These are phyloP conservation scores for Tortrix viridana DNA, from an alignment of 2,888 invertebrate genomes.

Conservation along the genomic window DNA sequence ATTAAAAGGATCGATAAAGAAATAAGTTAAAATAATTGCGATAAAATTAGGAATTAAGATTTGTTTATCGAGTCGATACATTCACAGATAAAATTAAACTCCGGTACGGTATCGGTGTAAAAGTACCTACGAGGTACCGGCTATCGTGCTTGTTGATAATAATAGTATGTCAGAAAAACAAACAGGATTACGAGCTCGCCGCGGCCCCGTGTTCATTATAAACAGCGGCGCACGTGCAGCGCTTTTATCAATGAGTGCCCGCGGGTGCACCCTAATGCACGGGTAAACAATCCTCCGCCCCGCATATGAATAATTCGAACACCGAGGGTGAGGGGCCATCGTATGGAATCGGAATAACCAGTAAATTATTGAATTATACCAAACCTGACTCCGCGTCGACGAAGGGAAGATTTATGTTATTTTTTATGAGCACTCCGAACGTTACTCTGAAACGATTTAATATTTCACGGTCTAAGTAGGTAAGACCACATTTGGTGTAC, in stretches of 20 bases:
- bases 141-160: constrained; percentile 26
- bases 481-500: constrained; percentile 28
- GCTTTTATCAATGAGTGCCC: constrained; percentile 71
- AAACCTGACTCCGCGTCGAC: constrained; percentile 55
- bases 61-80: constrained; percentile 34
- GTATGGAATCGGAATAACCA: constrained; percentile 73
- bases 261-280: constrained; percentile 60
- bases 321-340: constrained; percentile 59
- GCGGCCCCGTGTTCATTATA: constrained; percentile 62
- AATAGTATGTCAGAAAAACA: constrained; percentile 50
- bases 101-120: constrained; percentile 20
- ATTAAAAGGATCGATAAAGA: constrained; percentile 25
- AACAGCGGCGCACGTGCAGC: constrained; percentile 75
- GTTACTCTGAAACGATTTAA: constrained; percentile 33
- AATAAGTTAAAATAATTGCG: constrained; percentile 18
- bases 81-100: constrained; percentile 38
- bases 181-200: constrained; percentile 57
- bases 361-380: constrained; percentile 80
- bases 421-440: constrained; percentile 33
- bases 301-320: constrained; percentile 78
- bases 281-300: constrained; percentile 68
- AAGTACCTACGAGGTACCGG: constrained; percentile 6
- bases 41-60: constrained; percentile 39
- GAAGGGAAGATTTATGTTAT: constrained; percentile 38
- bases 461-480: constrained; percentile 35